phyloP scores from a whole-genome alignment of 1,140 invertebrate genomes.

The Drosophila tristis region DNA sequence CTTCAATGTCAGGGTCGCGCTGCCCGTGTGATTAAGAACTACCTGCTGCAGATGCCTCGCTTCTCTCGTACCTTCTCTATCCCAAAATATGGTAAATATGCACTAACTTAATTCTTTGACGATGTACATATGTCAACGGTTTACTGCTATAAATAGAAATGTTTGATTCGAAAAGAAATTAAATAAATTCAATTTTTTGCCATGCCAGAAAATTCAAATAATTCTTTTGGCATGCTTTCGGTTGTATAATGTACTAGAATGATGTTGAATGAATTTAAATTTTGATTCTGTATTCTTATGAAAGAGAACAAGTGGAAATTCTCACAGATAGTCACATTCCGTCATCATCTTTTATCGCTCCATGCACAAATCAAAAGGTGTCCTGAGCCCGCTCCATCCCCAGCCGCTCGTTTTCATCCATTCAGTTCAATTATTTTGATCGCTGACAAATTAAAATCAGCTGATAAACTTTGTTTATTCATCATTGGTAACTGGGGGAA shows the following conservation, averaged over 20 bases:
- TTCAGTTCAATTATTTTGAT: background rate
- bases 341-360: too few relatives aligned
- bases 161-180: slow-evolving; percentile 21
- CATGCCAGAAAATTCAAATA: slow-evolving; percentile 4
- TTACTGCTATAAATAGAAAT: slow-evolving; percentile 37
- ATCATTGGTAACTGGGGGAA: slow-evolving; percentile 61
- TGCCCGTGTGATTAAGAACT: slow-evolving; percentile 14
- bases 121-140: slow-evolving; percentile 51
- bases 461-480: slow-evolving; percentile 60
- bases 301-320: too few relatives aligned
- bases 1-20: slow-evolving; percentile 58
- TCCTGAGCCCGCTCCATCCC: too few relatives aligned
- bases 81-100: slow-evolving; percentile 1
- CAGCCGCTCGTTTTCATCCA: too few relatives aligned
- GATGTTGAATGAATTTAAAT: slow-evolving; percentile 16
- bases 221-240: slow-evolving; percentile 2
- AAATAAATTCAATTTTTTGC: slow-evolving; percentile 32
- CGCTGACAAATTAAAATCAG: slow-evolving; percentile 49
- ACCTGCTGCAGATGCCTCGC: slow-evolving; percentile 7
- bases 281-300: background rate
- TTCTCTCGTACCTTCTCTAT: background rate
- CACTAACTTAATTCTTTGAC: too few relatives aligned
- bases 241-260: slow-evolving; percentile 16
- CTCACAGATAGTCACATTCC: too few relatives aligned
- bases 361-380: too few relatives aligned